Percentiles rank a stretch among this genome's conserved stretches.
Conservation (phyloP, 1,140 invertebrate species). For the Heterodera schachtii region DNA sequence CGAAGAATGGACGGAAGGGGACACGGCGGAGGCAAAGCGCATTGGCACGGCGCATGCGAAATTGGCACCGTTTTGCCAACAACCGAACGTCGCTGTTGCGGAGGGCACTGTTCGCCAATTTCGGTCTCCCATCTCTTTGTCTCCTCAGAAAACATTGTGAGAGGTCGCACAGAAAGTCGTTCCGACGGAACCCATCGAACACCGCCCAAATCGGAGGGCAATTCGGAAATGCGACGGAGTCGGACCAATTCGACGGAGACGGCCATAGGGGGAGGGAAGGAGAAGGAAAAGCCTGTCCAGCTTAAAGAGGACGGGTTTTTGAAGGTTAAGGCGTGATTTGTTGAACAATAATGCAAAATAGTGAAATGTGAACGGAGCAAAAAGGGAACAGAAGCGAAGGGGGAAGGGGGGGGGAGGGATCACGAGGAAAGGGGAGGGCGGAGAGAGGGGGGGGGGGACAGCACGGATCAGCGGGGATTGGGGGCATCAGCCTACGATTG, state of each 20-base stretch:
- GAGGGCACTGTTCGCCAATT: neutral
- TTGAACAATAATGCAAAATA: constrained; percentile 7
- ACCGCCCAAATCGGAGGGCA: constrained; percentile 4
- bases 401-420: neutral
- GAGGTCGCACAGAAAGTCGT: neutral
- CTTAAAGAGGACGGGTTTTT: no score
- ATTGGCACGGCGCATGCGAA: neutral
- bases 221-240: constrained; percentile 16
- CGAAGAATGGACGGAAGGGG: neutral
- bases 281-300: neutral
- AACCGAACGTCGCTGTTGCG: neutral
- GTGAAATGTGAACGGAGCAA: neutral
- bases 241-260: constrained; percentile 19
- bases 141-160: constrained; percentile 14
- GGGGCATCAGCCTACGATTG: neutral
- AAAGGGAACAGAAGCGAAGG: neutral
- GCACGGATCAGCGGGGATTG: neutral
- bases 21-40: no score
- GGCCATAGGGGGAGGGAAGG: neutral
- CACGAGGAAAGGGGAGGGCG: neutral
- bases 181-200: neutral
- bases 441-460: neutral
- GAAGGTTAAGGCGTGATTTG: neutral
- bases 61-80: neutral
- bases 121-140: neutral